phyloP scores from a whole-genome alignment of 2,113 vertebrate species.

The Corythornis cristatus region DNA sequence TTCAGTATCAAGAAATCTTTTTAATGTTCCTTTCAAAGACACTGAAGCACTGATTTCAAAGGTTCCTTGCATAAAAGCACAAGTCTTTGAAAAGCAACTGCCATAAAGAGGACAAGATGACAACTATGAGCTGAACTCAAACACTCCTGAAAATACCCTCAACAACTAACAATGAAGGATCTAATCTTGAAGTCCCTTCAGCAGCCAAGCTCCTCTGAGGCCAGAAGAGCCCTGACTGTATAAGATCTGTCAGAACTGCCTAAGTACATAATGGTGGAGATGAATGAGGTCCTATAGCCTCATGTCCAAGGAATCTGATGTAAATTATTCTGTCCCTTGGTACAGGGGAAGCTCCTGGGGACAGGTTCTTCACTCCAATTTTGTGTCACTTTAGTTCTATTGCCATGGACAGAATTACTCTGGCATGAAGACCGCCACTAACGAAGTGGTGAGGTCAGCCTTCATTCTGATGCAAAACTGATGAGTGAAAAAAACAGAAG shows the following conservation, averaged over 20 bases:
- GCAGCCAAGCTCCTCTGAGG: background rate
- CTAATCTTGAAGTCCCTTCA: background rate
- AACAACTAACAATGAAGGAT: background rate
- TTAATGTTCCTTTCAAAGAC: background rate
- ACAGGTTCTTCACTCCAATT: background rate
- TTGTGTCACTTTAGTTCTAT: background rate
- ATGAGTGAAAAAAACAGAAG: background rate
- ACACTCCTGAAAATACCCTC: background rate
- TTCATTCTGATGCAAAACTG: background rate
- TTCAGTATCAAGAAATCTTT: background rate
- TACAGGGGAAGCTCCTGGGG: background rate
- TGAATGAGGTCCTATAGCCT: background rate
- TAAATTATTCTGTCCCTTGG: background rate
- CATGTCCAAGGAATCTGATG: background rate
- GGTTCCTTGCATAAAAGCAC: background rate
- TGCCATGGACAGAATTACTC: background rate
- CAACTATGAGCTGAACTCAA: background rate
- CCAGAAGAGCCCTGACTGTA: background rate
- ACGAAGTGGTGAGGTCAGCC: background rate
- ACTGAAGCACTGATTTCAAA: slow-evolving; percentile 18
- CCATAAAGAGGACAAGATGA: background rate
- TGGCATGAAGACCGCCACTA: background rate
- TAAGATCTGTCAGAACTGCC: background rate
- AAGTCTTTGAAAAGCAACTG: background rate
- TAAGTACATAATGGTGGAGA: background rate